These are phyloP conservation scores for Chaunax sp. DNA, from an alignment of 2,797 vertebrate species.

Conservation along the genomic window DNA sequence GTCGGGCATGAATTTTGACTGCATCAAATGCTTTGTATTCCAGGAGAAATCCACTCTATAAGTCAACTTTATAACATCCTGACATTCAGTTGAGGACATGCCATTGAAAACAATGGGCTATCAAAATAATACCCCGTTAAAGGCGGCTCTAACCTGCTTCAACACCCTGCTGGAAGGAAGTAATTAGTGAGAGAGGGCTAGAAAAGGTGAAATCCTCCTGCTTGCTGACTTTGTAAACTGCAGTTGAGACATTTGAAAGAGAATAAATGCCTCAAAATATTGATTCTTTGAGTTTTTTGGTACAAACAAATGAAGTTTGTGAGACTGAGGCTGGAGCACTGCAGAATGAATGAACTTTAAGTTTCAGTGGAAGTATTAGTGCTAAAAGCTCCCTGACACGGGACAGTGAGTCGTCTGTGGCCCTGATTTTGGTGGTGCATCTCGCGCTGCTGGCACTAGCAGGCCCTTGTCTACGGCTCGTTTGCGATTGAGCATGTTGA, in stretches of 20 bases:
- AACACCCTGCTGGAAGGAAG: constrained; percentile 5
- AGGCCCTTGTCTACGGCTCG: no score
- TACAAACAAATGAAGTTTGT: no score
- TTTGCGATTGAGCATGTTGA: no score
- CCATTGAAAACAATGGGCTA: constrained; percentile 14
- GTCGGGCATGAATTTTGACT: background rate
- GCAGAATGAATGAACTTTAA: background rate
- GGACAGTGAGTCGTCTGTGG: no score
- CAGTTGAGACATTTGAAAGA: background rate
- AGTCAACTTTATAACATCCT: background rate
- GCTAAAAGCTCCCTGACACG: background rate
- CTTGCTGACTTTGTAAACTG: background rate
- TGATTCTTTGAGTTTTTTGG: background rate
- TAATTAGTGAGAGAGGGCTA: background rate
- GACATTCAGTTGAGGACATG: constrained; percentile 17
- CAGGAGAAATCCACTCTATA: background rate
- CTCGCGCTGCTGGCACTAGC: no score
- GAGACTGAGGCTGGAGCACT: no score
- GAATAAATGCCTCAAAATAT: background rate
- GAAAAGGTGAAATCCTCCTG: no score
- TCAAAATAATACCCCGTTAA: constrained; percentile 16
- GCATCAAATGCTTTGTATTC: constrained; percentile 6
- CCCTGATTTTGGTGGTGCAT: no score
- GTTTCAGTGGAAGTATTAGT: background rate
- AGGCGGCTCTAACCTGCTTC: background rate